Conservation (phyloP, 2,888 invertebrate genomes). For the Caenorhabditis parvicauda region DNA sequence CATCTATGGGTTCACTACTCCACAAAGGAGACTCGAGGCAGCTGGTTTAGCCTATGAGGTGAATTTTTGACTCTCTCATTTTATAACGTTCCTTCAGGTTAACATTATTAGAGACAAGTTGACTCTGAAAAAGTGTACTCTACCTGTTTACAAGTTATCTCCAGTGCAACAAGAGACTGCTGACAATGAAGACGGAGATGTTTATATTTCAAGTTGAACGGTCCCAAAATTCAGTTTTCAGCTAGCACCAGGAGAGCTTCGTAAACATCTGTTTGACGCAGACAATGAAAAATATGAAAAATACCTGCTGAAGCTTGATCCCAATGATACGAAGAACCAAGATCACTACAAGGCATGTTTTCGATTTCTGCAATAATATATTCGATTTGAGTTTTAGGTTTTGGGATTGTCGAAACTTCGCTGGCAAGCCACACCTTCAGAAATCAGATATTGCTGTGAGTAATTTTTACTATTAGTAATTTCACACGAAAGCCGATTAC, state of each 20-base stretch:
- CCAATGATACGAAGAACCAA: constrained; percentile 67
- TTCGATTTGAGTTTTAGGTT: too few relatives aligned
- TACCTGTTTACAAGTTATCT: constrained; percentile 42
- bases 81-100: constrained; percentile 6
- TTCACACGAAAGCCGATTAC: constrained; percentile 12
- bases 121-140: constrained; percentile 40
- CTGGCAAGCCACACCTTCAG: constrained; percentile 82
- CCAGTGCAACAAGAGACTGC: constrained; percentile 11
- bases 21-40: constrained; percentile 32
- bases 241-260: constrained; percentile 2
- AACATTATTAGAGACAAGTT: constrained; percentile 42
- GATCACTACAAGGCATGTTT: constrained; percentile 86
- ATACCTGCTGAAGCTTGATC: constrained; percentile 50
- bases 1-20: constrained; percentile 43
- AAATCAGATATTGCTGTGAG: constrained; percentile 89
- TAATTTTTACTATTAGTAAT: constrained; percentile 30
- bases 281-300: constrained; percentile 57
- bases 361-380: not conserved
- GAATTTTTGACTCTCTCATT: constrained; percentile 2
- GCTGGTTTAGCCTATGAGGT: constrained; percentile 54
- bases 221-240: not conserved
- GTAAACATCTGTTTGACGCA: constrained; percentile 45
- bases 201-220: not conserved
- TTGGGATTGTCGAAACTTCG: constrained; percentile 82
- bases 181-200: constrained; percentile 8